Percentiles rank a stretch among this genome's conserved stretches.
These are phyloP conservation scores for Dasypus novemcinctus DNA, from an alignment of 2,113 vertebrate genomes.

Conservation along the genomic window DNA sequence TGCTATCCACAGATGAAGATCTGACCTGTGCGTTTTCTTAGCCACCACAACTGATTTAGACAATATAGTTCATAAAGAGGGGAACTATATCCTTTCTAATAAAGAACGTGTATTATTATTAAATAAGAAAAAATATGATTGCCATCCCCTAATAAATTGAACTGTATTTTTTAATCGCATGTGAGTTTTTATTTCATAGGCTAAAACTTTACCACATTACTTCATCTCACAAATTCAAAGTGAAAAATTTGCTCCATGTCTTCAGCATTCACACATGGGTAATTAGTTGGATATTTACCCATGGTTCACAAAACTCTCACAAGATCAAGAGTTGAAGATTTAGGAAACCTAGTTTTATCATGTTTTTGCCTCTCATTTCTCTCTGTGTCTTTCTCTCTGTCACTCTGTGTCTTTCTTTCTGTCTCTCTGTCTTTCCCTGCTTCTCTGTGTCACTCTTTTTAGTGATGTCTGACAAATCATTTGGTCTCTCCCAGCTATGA, in stretches of 20 bases:
- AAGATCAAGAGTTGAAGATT: not conserved
- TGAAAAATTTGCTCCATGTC: not conserved
- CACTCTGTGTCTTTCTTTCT: not conserved
- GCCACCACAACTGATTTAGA: not conserved
- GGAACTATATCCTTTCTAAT: not conserved
- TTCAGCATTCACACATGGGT: not conserved
- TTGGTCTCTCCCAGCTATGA: not conserved
- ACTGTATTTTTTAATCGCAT: not conserved
- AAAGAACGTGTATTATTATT: not conserved
- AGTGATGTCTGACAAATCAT: not conserved
- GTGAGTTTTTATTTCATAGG: not conserved
- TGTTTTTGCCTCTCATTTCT: not conserved
- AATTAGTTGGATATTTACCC: not conserved
- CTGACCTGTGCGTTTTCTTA: not conserved
- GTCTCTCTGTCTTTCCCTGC: not conserved
- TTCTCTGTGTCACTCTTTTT: not conserved
- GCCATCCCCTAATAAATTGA: not conserved
- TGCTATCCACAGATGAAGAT: not conserved
- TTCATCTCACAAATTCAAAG: not conserved
- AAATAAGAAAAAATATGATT: not conserved
- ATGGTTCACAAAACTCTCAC: not conserved
- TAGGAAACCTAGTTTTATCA: not conserved
- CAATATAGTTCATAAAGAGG: not conserved
- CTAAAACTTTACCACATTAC: not conserved
- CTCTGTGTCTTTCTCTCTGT: not conserved